phyloP scores from a whole-genome alignment of 2,797 vertebrate species.

The Channa striata region DNA sequence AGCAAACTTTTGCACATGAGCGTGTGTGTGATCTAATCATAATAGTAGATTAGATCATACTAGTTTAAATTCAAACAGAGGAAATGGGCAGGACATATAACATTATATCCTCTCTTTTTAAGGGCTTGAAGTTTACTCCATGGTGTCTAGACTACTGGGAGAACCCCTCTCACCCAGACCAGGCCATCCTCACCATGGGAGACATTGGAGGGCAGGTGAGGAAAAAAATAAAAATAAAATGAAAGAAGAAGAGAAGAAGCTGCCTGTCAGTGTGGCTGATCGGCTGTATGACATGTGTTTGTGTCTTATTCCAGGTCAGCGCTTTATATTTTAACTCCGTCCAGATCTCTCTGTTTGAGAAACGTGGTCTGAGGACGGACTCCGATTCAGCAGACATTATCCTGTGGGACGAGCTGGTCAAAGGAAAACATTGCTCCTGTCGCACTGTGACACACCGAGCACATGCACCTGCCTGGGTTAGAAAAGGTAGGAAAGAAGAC shows the following conservation, averaged over 20 bases:
- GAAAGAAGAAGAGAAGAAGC: neutral
- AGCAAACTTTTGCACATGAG: too few relatives aligned
- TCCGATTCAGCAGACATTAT: slow-evolving; percentile 77
- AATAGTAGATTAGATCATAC: too few relatives aligned
- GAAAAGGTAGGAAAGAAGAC: slow-evolving; percentile 81
- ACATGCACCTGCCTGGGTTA: slow-evolving; percentile 86
- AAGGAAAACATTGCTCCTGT: slow-evolving; percentile 84
- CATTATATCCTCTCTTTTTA: slow-evolving; percentile 4
- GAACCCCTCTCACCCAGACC: slow-evolving; percentile 76
- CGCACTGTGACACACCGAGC: slow-evolving; percentile 76
- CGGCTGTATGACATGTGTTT: slow-evolving; percentile 29
- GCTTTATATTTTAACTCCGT: slow-evolving; percentile 83
- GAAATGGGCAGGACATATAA: too few relatives aligned
- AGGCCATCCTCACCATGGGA: slow-evolving; percentile 85
- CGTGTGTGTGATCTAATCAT: too few relatives aligned
- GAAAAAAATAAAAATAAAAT: neutral
- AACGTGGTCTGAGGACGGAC: slow-evolving; percentile 59
- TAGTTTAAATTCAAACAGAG: too few relatives aligned
- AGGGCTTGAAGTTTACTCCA: slow-evolving; percentile 82
- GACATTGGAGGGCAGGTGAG: slow-evolving; percentile 87
- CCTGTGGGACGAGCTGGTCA: slow-evolving; percentile 84
- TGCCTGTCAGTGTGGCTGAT: neutral
- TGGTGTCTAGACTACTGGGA: slow-evolving; percentile 87
- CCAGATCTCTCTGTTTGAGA: slow-evolving; percentile 81
- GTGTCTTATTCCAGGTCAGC: slow-evolving; percentile 76